phyloP scores from a whole-genome alignment of 1,140 invertebrate species.

The Sinonovacula constricta region DNA sequence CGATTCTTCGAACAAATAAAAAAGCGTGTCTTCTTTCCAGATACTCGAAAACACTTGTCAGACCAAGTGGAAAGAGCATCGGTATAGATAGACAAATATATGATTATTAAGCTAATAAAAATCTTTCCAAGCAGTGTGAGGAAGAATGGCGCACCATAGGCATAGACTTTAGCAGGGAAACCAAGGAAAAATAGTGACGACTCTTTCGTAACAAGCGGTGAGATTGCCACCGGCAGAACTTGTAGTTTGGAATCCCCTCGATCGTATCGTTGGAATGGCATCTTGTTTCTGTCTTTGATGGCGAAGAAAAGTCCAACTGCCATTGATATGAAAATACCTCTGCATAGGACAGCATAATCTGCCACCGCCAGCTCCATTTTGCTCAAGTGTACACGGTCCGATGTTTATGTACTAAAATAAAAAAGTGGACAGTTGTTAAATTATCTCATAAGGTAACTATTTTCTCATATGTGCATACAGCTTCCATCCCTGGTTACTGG shows the following conservation, averaged over 20 bases:
- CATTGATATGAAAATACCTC: no score
- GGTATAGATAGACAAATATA: constrained; percentile 28
- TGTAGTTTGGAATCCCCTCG: constrained; percentile 20
- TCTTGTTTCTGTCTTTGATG: constrained; percentile 10
- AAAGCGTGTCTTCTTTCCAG: constrained; percentile 21
- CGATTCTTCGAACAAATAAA: background rate
- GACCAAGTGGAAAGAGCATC: constrained; percentile 26
- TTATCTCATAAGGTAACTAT: no score
- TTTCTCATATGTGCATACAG: no score
- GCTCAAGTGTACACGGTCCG: no score
- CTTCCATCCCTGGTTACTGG: no score
- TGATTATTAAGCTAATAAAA: background rate
- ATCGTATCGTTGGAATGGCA: constrained; percentile 11
- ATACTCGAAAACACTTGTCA: constrained; percentile 40
- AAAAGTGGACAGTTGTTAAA: no score
- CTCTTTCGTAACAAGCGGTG: constrained; percentile 28
- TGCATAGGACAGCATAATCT: no score
- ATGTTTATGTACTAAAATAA: no score
- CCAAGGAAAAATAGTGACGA: constrained; percentile 31
- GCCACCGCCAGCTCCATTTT: no score
- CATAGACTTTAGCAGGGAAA: constrained; percentile 23
- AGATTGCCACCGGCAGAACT: constrained; percentile 23
- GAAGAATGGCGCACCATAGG: constrained; percentile 10
- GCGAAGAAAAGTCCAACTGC: no score
- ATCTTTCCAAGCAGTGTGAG: constrained; percentile 10